These are phyloP conservation scores for Trichopoda pennipes DNA, from an alignment of 2,888 invertebrate species.

Conservation along the genomic window DNA sequence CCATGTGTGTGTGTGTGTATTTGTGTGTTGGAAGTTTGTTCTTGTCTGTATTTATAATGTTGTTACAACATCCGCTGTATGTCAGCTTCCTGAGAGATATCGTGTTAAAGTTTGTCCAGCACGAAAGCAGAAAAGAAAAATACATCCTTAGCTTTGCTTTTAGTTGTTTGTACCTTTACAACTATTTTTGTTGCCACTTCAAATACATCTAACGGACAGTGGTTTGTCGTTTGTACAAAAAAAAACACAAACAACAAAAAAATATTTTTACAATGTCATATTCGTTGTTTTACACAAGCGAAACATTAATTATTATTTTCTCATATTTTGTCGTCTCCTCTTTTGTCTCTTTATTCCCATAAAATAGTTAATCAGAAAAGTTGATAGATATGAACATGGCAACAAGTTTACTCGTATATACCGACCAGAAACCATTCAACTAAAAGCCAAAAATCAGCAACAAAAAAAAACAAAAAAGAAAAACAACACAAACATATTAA, in stretches of 20 bases:
- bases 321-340: neutral
- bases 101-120: conserved; percentile 56
- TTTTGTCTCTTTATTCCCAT: neutral
- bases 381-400: conserved; percentile 20
- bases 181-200: conserved; percentile 13
- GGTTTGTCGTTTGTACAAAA: conserved; percentile 17
- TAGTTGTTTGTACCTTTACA: conserved; percentile 21
- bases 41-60: conserved; percentile 38
- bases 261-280: conserved; percentile 42
- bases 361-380: neutral
- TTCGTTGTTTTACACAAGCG: conserved; percentile 48
- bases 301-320: conserved; percentile 56
- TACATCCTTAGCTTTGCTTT: conserved; percentile 15
- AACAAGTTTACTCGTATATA: conserved; percentile 35
- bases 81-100: conserved; percentile 59
- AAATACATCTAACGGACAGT: conserved; percentile 14
- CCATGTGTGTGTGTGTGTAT: neutral
- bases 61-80: conserved; percentile 59
- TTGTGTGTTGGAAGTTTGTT: conserved; percentile 13
- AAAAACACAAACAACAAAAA: neutral
- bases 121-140: conserved; percentile 39
- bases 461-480: neutral
- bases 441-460: conserved; percentile 11
- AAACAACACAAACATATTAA: conserved; percentile 12
- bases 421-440: conserved; percentile 11